Evolutionary conservation across 2,113 vertebrate genomes (phyloP).

Genomic region (Eudyptes chrysolophus): DNA sequence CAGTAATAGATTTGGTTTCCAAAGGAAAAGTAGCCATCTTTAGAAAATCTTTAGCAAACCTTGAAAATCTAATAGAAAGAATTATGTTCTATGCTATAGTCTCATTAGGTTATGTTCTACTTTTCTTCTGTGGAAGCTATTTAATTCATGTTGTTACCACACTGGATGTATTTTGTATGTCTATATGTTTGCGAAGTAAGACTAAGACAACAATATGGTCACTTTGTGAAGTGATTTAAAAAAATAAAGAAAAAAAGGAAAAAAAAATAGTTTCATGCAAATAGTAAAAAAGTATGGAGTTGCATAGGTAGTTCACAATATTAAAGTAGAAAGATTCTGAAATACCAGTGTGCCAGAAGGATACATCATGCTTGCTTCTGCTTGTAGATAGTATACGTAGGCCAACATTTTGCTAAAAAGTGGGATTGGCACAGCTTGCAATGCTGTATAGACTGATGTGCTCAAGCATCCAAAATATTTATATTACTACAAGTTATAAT

Average conservation of each 20-base stretch:
- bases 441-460: neutral
- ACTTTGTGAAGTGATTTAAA: neutral
- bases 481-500: neutral
- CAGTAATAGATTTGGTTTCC: neutral
- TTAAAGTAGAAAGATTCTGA: neutral
- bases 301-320: neutral
- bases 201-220: neutral
- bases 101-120: neutral
- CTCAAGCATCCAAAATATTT: neutral
- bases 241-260: neutral
- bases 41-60: neutral
- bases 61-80: neutral
- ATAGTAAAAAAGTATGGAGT: neutral
- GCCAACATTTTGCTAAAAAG: neutral
- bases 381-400: neutral
- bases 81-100: neutral
- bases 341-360: neutral
- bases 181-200: neutral
- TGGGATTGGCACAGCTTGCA: neutral
- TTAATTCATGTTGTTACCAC: neutral
- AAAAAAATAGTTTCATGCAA: neutral
- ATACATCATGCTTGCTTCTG: neutral
- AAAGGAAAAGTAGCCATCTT: neutral
- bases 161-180: neutral
- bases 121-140: neutral